phyloP scores from a whole-genome alignment of 2,113 vertebrate species.

The Alexandromys fortis region DNA sequence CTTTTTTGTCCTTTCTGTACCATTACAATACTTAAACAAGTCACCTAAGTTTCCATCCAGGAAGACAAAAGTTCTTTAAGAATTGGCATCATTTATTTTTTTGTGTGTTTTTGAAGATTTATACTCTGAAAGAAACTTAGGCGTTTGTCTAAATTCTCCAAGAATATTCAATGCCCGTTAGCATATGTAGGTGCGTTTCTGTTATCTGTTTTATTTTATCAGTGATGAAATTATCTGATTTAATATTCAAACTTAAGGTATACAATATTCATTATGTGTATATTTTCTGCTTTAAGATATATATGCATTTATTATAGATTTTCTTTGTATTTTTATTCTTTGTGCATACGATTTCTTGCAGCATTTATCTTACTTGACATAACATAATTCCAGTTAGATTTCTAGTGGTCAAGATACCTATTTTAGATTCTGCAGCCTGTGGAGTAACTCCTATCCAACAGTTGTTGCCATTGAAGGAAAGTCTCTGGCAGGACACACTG shows the following conservation, averaged over 20 bases:
- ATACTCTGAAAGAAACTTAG: not conserved
- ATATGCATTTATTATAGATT: not conserved
- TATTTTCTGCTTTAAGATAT: not conserved
- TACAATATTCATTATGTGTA: not conserved
- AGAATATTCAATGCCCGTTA: conserved; percentile 19
- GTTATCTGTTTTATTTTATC: conserved; percentile 18
- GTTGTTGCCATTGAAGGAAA: not conserved
- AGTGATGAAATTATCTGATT: not conserved
- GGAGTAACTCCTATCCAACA: not conserved
- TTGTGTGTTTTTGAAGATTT: not conserved
- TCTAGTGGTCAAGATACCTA: conserved; percentile 56
- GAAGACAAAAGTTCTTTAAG: not conserved
- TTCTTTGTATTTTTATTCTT: conserved; percentile 55
- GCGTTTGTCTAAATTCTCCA: not conserved
- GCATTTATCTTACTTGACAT: conserved; percentile 57
- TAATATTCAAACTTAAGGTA: not conserved
- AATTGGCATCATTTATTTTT: not conserved
- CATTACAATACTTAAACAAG: not conserved
- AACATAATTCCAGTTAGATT: conserved; percentile 58
- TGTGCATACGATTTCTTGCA: conserved; percentile 15
- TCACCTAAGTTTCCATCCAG: not conserved
- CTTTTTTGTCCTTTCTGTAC: not conserved
- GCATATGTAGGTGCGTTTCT: not conserved
- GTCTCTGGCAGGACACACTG: not conserved
- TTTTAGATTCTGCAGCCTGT: conserved; percentile 29